phyloP scores from a whole-genome alignment of 2,888 invertebrate genomes.

The Seira ritae region DNA sequence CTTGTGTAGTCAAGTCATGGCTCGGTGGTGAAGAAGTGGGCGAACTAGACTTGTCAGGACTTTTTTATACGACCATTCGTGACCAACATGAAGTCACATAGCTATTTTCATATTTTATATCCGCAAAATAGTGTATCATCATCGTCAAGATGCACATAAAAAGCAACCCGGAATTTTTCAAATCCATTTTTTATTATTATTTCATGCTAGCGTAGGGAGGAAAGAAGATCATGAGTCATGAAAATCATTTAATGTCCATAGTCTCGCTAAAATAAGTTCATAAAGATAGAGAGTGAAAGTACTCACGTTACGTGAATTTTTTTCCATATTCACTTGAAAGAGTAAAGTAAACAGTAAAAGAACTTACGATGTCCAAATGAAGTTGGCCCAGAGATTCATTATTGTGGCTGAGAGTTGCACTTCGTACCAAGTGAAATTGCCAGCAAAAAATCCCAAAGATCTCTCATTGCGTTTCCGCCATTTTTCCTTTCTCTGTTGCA shows the following conservation, averaged over 20 bases:
- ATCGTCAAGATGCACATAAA: neutral
- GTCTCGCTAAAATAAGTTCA: neutral
- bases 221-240: neutral
- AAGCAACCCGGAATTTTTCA: neutral
- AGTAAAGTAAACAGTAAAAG: constrained; percentile 14
- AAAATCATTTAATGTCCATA: constrained; percentile 26
- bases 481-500: constrained; percentile 48
- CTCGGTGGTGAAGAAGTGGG: too few species aligned
- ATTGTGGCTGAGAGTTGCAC: constrained; percentile 89
- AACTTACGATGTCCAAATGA: constrained; percentile 92
- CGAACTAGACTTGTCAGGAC: neutral
- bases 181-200: constrained; percentile 11
- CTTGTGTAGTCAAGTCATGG: too few species aligned
- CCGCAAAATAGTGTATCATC: constrained; percentile 5
- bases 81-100: neutral
- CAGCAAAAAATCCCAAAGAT: constrained; percentile 85
- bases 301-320: neutral
- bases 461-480: constrained; percentile 48
- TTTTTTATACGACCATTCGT: constrained; percentile 6
- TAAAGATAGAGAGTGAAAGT: neutral
- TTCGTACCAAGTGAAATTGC: constrained; percentile 92
- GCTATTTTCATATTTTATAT: neutral
- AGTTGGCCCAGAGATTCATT: constrained; percentile 95
- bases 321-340: neutral
- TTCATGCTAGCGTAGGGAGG: neutral